Conservation (phyloP, 2,888 invertebrate species). For the Ichneumon xanthorius region DNA sequence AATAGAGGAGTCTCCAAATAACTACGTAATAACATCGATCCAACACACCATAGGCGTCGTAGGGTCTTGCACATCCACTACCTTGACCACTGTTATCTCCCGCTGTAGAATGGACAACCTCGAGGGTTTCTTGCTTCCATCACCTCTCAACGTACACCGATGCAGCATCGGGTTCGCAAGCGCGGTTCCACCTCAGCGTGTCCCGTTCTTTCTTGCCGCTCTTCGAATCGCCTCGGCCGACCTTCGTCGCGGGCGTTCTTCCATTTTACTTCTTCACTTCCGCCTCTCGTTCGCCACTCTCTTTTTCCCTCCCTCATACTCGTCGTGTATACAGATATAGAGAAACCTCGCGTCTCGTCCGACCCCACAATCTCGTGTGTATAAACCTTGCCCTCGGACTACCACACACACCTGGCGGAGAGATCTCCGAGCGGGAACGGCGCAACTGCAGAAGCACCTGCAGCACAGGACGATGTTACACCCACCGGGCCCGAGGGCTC, state of each 20-base stretch:
- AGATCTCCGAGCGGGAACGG: slow-evolving; percentile 4
- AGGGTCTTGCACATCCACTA: slow-evolving; percentile 27
- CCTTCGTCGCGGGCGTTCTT: slow-evolving; percentile 40
- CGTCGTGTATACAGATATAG: not conserved
- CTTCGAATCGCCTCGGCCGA: slow-evolving; percentile 8
- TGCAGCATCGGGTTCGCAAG: slow-evolving; percentile 26
- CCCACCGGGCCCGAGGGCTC: slow-evolving; percentile 59
- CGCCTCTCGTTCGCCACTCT: slow-evolving; percentile 59
- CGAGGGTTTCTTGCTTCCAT: slow-evolving; percentile 60
- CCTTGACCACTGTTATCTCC: slow-evolving; percentile 65
- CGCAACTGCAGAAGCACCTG: not conserved
- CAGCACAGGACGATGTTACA: slow-evolving; percentile 47
- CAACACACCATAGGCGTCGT: slow-evolving; percentile 51
- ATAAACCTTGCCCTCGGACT: slow-evolving; percentile 6
- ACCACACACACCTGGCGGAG: slow-evolving; percentile 19
- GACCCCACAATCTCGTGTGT: slow-evolving; percentile 47
- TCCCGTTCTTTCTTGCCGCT: slow-evolving; percentile 47
- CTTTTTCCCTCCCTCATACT: slow-evolving; percentile 20
- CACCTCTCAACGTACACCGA: slow-evolving; percentile 56
- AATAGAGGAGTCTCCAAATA: slow-evolving; percentile 60
- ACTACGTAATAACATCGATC: slow-evolving; percentile 64
- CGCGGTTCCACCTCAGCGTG: slow-evolving; percentile 33
- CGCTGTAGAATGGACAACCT: slow-evolving; percentile 61
- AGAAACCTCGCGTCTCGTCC: slow-evolving; percentile 53
- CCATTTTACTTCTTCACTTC: slow-evolving; percentile 66